A percentile compares a stretch with the other conserved stretches of the same genome.
phyloP scores from a whole-genome alignment of 1,140 invertebrate species.

The Coboldia fuscipes region DNA sequence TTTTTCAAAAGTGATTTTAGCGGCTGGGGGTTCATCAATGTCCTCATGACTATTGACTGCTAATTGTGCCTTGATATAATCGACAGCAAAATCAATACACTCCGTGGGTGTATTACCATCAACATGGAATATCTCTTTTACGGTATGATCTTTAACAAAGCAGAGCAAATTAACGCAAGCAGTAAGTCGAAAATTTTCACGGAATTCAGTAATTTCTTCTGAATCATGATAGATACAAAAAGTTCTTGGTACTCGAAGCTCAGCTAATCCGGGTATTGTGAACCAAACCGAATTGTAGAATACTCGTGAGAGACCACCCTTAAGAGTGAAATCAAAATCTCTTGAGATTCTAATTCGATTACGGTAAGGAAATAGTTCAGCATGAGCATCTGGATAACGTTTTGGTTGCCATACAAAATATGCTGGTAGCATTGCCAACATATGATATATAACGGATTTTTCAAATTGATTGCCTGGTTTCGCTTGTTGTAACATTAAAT shows the following conservation, averaged over 20 bases:
- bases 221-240: background rate
- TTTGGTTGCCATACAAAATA: background rate
- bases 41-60: background rate
- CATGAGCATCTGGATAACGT: background rate
- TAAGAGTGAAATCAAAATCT: background rate
- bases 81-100: background rate
- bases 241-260: background rate
- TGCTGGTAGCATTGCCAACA: background rate
- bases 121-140: background rate
- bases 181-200: background rate
- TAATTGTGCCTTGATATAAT: background rate
- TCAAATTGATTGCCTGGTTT: background rate
- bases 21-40: background rate
- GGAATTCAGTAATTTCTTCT: background rate
- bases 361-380: background rate
- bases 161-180: background rate
- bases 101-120: too few relatives aligned
- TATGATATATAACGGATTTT: background rate
- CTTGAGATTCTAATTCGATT: background rate
- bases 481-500: background rate
- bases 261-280: background rate
- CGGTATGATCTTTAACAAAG: background rate
- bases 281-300: background rate
- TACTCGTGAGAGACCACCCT: background rate
- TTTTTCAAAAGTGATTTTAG: background rate